Conservation (phyloP, 2,113 vertebrate species). For the Brachirus orientalis region DNA sequence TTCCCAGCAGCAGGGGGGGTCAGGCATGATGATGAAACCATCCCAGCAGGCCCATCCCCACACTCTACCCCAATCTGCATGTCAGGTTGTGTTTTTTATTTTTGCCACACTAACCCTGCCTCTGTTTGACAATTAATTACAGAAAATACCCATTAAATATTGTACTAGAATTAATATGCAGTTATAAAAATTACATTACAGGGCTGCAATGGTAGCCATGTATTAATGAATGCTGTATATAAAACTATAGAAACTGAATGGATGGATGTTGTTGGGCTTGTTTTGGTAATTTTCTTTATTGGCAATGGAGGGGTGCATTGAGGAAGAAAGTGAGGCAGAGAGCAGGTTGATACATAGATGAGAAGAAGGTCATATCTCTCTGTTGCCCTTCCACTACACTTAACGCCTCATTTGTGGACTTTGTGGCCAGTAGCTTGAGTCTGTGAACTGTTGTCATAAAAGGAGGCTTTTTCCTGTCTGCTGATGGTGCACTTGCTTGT, state of each 20-base stretch:
- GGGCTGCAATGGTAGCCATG: slow-evolving; percentile 78
- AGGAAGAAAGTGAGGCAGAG: slow-evolving; percentile 30
- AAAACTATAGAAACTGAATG: too few relatives aligned
- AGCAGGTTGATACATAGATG: slow-evolving; percentile 56
- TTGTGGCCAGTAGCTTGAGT: slow-evolving; percentile 74
- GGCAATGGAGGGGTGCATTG: slow-evolving; percentile 9
- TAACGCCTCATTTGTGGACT: slow-evolving; percentile 80
- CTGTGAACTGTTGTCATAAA: slow-evolving; percentile 75
- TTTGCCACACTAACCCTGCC: slow-evolving; percentile 76
- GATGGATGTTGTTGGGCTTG: slow-evolving; percentile 8
- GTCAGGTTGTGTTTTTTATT: slow-evolving; percentile 88
- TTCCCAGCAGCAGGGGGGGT: slow-evolving; percentile 79
- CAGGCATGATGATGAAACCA: slow-evolving; percentile 81
- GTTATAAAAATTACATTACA: slow-evolving; percentile 86
- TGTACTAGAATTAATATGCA: slow-evolving; percentile 86
- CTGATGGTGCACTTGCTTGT: slow-evolving; percentile 75
- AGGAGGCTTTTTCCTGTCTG: slow-evolving; percentile 65
- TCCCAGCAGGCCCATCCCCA: slow-evolving; percentile 77
- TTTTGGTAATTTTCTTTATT: slow-evolving; percentile 23
- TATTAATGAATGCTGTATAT: slow-evolving; percentile 85
- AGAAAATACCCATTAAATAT: slow-evolving; percentile 88
- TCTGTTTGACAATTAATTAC: slow-evolving; percentile 89
- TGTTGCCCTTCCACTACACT: slow-evolving; percentile 66
- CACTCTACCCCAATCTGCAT: slow-evolving; percentile 78
- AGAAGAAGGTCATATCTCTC: slow-evolving; percentile 60